Conservation (phyloP, 2,888 invertebrate species). For the Drosophila eohydei region DNA sequence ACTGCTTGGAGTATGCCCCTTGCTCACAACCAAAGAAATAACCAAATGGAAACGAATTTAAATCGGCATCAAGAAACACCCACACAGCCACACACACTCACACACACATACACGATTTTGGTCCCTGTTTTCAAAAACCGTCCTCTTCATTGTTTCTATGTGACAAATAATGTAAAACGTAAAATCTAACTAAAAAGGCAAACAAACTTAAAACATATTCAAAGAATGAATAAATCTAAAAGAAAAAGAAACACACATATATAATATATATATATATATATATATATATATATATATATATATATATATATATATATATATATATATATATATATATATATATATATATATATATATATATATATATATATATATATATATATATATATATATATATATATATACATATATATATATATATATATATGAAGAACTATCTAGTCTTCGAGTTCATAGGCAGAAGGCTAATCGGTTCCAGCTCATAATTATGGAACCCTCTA, state of each 20-base stretch:
- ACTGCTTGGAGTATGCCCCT: slow-evolving; percentile 63
- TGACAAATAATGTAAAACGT: slow-evolving; percentile 76
- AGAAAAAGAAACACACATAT: neutral
- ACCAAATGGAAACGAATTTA: slow-evolving; percentile 27
- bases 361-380: neutral
- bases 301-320: neutral
- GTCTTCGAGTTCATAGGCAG: slow-evolving; percentile 14
- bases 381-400: no score
- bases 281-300: neutral
- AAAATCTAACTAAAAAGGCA: slow-evolving; percentile 6
- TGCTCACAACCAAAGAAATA: slow-evolving; percentile 60
- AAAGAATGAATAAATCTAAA: slow-evolving; percentile 17
- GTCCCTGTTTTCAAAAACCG: slow-evolving; percentile 72
- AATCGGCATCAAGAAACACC: slow-evolving; percentile 37
- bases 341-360: neutral
- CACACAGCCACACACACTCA: slow-evolving; percentile 11
- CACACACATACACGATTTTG: slow-evolving; percentile 36
- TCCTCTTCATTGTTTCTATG: slow-evolving; percentile 80
- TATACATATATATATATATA: neutral
- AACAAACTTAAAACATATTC: slow-evolving; percentile 10
- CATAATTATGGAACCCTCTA: slow-evolving; percentile 36
- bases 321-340: neutral
- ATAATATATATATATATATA: neutral
- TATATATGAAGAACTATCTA: slow-evolving; percentile 15
- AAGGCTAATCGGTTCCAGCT: slow-evolving; percentile 35